Evolutionary conservation across 2,888 invertebrate genomes (phyloP), one percentile per base, ranked within the genome.

Genomic region (Malthinus flaveolus): DNA sequence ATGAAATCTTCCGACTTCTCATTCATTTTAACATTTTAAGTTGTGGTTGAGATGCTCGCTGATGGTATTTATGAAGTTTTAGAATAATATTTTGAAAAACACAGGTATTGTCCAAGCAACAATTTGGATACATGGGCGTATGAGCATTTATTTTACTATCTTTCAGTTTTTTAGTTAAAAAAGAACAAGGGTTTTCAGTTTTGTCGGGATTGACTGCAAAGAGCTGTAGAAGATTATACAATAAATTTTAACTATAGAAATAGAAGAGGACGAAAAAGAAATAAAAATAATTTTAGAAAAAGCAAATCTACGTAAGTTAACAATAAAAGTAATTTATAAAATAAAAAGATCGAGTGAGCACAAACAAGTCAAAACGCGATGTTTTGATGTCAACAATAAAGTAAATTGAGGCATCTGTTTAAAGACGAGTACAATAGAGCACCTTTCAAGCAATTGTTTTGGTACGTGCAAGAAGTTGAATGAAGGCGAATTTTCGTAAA

Each of bases 401-500:
- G 23, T 42, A 42, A 42, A 42, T 42, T 42, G 39, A 13, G 23
- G 39, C 39, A 42, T 42, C 39, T 42, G 39, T 42, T 42, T 42
- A 42, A 42, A 42, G 15, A 42, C 39, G n/a, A 23, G 15, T 42
- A 42, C 39, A 42, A 45, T 9, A 11, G 31, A 45, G 45, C 11
- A 45, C 45, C 45, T 45, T 32, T 15, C 31, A 31, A 45, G 31
- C 45, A 32, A 45, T 32, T 45, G 45, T 45, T 45, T 13, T 42
- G 23, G 9, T 49, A 51, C 50, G 51, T 48, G 47, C 53, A 53
- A 58, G 58, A 49, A 60, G 32, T 33, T 39, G 52, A 51, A 51
- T 39, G 32, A 61, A 61, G 56, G 53, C 44, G 49, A 61, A 56
- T 61, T 61, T 60, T 52, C 56, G 56, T 76, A 77, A 78, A 77